phyloP scores from a whole-genome alignment of 2,797 vertebrate genomes.

The Brachyalestes nurse region DNA sequence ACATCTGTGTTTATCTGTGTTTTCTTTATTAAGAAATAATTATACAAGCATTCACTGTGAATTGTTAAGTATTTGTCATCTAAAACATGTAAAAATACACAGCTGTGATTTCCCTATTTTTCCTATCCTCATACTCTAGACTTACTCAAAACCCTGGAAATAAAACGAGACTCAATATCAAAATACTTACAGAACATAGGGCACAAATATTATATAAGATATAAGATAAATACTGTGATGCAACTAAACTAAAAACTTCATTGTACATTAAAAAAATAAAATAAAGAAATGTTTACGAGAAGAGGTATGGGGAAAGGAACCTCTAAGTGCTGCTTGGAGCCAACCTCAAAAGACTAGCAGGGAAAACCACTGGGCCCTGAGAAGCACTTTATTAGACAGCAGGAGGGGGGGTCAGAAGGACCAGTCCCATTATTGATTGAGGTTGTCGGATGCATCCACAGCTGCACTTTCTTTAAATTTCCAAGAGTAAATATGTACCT shows the following conservation, averaged over 20 bases:
- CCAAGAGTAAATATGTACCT: constrained; percentile 99
- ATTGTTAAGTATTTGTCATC: neutral
- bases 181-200: no score
- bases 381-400: constrained; percentile 99
- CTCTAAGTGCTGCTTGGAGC: constrained; percentile 90
- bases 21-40: neutral
- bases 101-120: neutral
- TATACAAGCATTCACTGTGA: neutral
- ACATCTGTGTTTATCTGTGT: no score
- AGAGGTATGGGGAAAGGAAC: constrained; percentile 94
- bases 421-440: constrained; percentile 97
- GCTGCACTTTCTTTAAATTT: constrained; percentile 99
- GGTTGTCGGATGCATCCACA: constrained; percentile 98
- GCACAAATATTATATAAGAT: no score
- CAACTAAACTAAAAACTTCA: neutral
- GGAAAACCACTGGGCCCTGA: constrained; percentile 91
- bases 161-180: neutral
- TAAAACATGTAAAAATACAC: neutral
- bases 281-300: constrained; percentile 87
- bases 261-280: constrained; percentile 28
- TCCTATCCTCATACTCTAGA: no score
- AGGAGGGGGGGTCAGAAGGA: constrained; percentile 82
- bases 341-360: constrained; percentile 94
- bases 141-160: neutral
- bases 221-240: neutral